Percentiles rank a stretch among this genome's conserved stretches.
Evolutionary conservation across 35 echinoderm and acorn worm genomes (phyloP).

Genomic region (Ptychodera flava): DNA sequence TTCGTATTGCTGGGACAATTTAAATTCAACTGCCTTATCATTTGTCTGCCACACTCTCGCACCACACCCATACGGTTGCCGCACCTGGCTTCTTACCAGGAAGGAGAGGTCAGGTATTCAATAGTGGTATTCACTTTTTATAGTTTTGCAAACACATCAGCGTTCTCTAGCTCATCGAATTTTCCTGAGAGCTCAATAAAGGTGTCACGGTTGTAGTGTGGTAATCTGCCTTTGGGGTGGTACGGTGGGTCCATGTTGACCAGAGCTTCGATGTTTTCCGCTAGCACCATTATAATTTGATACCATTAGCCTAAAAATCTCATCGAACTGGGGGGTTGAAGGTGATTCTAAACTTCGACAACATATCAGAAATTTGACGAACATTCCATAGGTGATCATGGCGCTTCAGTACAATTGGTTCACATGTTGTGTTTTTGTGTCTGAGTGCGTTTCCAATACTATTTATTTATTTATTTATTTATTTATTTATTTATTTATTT

Average conservation of each 20-base stretch:
- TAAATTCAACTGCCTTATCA: no score
- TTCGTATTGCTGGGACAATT: no score
- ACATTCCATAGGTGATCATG: slow-evolving; percentile 18
- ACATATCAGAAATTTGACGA: background rate
- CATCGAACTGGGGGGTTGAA: background rate
- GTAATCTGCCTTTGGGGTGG: slow-evolving; percentile 2
- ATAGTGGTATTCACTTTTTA: background rate
- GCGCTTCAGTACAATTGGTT: background rate
- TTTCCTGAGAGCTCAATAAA: slow-evolving; percentile 2
- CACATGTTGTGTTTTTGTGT: background rate
- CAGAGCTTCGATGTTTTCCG: background rate
- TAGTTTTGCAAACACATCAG: background rate
- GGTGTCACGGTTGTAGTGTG: slow-evolving; percentile 3
- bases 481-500: no score
- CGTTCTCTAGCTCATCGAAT: background rate
- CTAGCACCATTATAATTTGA: background rate
- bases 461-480: no score
- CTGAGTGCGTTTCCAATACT: background rate
- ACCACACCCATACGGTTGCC: background rate
- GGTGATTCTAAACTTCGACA: background rate
- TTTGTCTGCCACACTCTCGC: no score
- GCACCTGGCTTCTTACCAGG: background rate
- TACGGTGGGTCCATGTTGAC: slow-evolving; percentile 10
- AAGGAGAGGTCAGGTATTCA: background rate
- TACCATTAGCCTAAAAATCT: background rate